phyloP scores from a whole-genome alignment of 2,113 vertebrate species.

The Egretta garzetta region DNA sequence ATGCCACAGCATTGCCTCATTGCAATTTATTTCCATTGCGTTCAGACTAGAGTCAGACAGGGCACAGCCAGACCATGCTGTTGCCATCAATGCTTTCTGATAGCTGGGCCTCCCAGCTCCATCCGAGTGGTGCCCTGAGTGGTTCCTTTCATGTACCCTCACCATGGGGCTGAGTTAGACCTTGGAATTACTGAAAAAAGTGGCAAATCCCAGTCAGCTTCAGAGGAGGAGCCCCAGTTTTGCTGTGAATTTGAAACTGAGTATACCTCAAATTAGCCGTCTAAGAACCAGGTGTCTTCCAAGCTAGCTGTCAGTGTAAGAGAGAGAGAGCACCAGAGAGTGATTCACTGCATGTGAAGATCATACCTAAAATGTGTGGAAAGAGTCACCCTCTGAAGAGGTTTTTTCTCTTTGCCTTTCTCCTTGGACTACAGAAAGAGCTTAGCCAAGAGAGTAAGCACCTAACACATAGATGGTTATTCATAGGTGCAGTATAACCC shows the following conservation, averaged over 20 bases:
- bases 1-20: fast-evolving
- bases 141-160: neutral
- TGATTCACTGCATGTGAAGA: neutral
- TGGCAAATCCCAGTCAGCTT: neutral
- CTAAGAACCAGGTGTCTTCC: neutral
- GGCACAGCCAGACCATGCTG: neutral
- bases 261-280: neutral
- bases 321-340: neutral
- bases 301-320: neutral
- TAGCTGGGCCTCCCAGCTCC: neutral
- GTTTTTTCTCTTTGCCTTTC: neutral
- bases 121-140: fast-evolving
- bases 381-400: neutral
- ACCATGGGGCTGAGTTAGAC: neutral
- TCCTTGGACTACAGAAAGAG: neutral
- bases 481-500: neutral
- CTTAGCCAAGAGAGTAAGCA: neutral
- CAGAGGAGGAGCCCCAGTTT: neutral
- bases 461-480: neutral
- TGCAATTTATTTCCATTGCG: neutral
- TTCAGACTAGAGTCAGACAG: neutral
- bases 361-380: neutral
- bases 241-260: neutral
- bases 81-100: neutral
- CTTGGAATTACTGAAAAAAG: neutral